Evolutionary conservation across 1,140 invertebrate genomes (phyloP).

Genomic region (Drosophila malerkotliana): DNA sequence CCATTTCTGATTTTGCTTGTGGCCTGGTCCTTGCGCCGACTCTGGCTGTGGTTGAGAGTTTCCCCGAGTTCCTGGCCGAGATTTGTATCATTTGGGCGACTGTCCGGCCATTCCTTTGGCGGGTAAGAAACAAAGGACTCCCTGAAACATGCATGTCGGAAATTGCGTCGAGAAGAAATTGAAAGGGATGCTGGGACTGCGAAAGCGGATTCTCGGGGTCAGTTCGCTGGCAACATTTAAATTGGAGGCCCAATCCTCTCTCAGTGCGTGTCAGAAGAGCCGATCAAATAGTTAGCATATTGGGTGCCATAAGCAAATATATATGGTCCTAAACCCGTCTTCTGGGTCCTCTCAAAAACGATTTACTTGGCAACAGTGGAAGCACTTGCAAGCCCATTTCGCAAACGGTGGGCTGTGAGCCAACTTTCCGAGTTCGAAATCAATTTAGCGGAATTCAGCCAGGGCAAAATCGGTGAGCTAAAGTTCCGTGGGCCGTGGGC

Average conservation of each 20-base stretch:
- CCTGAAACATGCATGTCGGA: constrained; percentile 26
- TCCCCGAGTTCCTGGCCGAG: not conserved
- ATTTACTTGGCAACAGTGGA: not conserved
- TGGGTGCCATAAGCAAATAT: constrained; percentile 10
- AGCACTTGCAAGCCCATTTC: not conserved
- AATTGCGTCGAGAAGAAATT: constrained; percentile 42
- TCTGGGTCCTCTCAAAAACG: too few species aligned
- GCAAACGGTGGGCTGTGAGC: constrained; percentile 20
- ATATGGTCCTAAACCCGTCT: constrained; percentile 11
- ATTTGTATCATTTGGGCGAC: constrained; percentile 32
- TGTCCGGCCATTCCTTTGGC: constrained; percentile 1
- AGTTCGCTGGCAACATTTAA: too few species aligned
- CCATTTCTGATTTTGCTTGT: constrained; percentile 30
- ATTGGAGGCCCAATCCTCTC: not conserved
- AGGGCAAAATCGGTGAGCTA: constrained; percentile 41
- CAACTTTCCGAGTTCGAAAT: constrained; percentile 51
- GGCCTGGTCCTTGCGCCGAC: not conserved
- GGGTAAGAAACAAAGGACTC: not conserved
- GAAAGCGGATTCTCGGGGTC: constrained; percentile 6
- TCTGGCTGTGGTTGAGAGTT: not conserved
- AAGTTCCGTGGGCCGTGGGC: constrained; percentile 24
- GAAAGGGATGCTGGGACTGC: constrained; percentile 18
- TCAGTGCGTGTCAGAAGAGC: not conserved
- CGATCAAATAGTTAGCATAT: constrained; percentile 49
- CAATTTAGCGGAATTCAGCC: constrained; percentile 71